Base-by-base conservation (phyloP, 2,888 invertebrate species). In the Parnassius orleans region DNA sequence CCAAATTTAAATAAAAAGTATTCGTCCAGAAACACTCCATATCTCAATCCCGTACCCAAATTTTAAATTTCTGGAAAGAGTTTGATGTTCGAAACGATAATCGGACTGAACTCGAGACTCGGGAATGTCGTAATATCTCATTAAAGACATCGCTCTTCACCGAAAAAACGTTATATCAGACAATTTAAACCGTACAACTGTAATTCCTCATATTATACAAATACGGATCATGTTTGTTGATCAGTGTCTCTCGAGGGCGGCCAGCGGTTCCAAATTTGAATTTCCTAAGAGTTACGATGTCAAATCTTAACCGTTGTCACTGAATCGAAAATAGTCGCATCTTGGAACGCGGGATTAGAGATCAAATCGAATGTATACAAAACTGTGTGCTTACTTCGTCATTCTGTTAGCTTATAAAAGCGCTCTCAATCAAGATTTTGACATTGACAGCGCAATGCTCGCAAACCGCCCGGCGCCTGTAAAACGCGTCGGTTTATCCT, bases 31-130 rank as follows among this genome's bases (percentile, higher is more conserved):
- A 81, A 84, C 83, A 84, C 82, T 77, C 80, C 81, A 83, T 87
- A 83, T 83, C 82, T 87, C 83, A 87, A 86, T 84, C 82, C 82
- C 77, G 76, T 78, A 85, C 85, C 51, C 86, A 80, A 85, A 86
- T 88, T 87, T 87, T 87, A 87, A 83, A 85, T 84, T 87, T 86
- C 86, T 86, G 83, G 82, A 86, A 89, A 87, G 83, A 86, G 86
- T 87, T 86, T 83, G 85, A 84, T 83, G 84, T 83, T 81, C 78
- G 79, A 75, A 80, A 86, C 83, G 87, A 87, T 87, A 86, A 86
- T 87, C 86, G 81, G 73, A 73, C 72, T 73, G 73, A 77, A 80
- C 74, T 77, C 79, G 81, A 77, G 72, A 67, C 79, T 74, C 75
- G 86, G 7, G 87, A 86, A 87, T 87, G 85, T 81, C 79, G 83